phyloP scores from a whole-genome alignment of 2,888 invertebrate genomes.

The Hydropsyche betteni region DNA sequence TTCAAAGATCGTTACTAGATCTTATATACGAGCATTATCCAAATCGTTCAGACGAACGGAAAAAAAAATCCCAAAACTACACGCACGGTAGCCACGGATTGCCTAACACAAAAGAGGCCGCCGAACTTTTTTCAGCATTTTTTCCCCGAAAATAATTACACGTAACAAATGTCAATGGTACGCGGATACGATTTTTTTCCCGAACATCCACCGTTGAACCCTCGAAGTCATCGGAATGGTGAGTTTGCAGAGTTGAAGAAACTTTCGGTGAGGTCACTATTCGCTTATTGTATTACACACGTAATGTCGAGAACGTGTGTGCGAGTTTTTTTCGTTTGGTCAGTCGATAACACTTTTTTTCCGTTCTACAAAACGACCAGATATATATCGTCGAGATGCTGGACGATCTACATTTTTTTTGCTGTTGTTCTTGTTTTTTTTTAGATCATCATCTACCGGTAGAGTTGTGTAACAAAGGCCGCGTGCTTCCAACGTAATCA shows the following conservation, averaged over 20 bases:
- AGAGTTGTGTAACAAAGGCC: slow-evolving; percentile 11
- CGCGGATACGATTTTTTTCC: neutral
- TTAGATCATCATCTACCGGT: neutral
- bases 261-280: slow-evolving; percentile 20
- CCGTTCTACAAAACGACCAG: slow-evolving; percentile 13
- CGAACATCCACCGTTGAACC: neutral
- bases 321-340: neutral
- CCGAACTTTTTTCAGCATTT: too few species aligned
- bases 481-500: slow-evolving; percentile 1
- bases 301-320: neutral
- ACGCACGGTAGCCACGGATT: too few species aligned
- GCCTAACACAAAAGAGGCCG: too few species aligned
- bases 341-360: slow-evolving; percentile 13
- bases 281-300: neutral
- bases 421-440: neutral
- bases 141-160: too few species aligned
- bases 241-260: neutral
- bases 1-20: too few species aligned
- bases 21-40: too few species aligned
- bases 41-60: too few species aligned
- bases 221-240: neutral
- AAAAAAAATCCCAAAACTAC: too few species aligned
- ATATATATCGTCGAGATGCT: neutral
- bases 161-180: too few species aligned
- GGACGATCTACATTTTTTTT: slow-evolving; percentile 23